Percentiles rank a stretch among this genome's conserved stretches.
Evolutionary conservation across 2,113 vertebrate species (phyloP).

Genomic region (Sceloporus tristichus): DNA sequence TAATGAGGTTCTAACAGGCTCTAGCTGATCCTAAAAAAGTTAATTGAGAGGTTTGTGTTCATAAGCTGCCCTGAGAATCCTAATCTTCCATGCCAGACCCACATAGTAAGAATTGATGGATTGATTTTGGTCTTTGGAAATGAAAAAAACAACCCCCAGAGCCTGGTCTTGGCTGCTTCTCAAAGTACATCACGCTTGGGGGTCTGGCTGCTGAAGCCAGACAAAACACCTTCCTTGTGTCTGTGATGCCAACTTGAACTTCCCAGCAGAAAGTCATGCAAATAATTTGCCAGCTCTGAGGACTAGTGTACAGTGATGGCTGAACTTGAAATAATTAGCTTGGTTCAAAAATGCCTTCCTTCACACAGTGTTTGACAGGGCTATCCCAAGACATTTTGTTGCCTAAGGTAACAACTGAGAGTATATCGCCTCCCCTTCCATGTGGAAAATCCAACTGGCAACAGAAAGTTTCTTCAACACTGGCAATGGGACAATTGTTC

Average conservation of each 20-base stretch:
- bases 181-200: constrained; percentile 41
- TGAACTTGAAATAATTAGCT: neutral
- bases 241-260: constrained; percentile 30
- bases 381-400: neutral
- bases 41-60: constrained; percentile 74
- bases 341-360: neutral
- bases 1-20: constrained; percentile 70
- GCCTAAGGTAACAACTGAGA: no score
- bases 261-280: neutral
- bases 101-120: constrained; percentile 69
- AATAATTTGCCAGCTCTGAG: neutral
- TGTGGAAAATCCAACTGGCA: neutral
- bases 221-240: constrained; percentile 17
- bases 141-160: constrained; percentile 71
- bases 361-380: neutral
- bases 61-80: constrained; percentile 71
- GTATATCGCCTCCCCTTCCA: neutral
- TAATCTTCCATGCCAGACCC: constrained; percentile 69
- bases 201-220: constrained; percentile 25
- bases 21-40: constrained; percentile 64
- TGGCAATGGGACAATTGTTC: neutral
- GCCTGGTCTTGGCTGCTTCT: constrained; percentile 67
- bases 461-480: neutral
- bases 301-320: neutral
- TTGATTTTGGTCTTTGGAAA: constrained; percentile 78